Percentiles rank a stretch among this genome's conserved stretches.
Conservation (phyloP, 30 jellyfish, hydroid and myxozoan genomes). For the Clytia hemisphaerica region DNA sequence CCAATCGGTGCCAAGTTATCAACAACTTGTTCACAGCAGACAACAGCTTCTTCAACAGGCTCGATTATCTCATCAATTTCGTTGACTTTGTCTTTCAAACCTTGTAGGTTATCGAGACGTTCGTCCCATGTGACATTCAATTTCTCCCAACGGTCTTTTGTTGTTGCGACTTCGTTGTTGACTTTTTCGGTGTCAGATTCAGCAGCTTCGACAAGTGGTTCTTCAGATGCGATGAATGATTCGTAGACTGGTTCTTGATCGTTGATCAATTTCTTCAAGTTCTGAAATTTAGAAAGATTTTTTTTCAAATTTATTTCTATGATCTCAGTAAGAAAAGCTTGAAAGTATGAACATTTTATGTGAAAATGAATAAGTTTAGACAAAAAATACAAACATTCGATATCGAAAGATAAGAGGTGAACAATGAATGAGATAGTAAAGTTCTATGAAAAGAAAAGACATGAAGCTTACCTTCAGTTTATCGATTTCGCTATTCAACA, state of each 20-base stretch:
- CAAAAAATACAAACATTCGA: not conserved
- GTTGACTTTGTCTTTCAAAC: constrained; percentile 1
- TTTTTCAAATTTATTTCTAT: not conserved
- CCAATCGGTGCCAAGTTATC: constrained; percentile 58
- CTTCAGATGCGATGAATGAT: constrained; percentile 19
- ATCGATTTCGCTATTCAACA: constrained; percentile 24
- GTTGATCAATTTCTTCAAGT: constrained; percentile 36
- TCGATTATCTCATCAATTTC: constrained; percentile 34
- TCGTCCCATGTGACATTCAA: constrained; percentile 37
- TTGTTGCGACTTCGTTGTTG: constrained; percentile 30
- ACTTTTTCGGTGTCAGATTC: constrained; percentile 51
- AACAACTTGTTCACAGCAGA: constrained; percentile 38
- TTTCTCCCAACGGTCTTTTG: constrained; percentile 49
- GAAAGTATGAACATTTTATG: not conserved
- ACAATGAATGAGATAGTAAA: not conserved
- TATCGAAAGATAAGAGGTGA: no score
- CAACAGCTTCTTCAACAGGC: constrained; percentile 35
- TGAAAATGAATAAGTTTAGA: not conserved
- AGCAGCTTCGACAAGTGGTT: constrained; percentile 32
- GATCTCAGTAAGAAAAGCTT: not conserved
- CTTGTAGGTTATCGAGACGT: not conserved
- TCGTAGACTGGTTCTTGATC: constrained; percentile 35
- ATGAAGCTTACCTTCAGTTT: constrained; percentile 27
- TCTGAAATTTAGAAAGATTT: constrained; percentile 16
- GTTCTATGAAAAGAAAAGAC: not conserved